Base-by-base conservation (phyloP, 1,140 invertebrate genomes). In the Cyrtorhinus lividipennis region DNA sequence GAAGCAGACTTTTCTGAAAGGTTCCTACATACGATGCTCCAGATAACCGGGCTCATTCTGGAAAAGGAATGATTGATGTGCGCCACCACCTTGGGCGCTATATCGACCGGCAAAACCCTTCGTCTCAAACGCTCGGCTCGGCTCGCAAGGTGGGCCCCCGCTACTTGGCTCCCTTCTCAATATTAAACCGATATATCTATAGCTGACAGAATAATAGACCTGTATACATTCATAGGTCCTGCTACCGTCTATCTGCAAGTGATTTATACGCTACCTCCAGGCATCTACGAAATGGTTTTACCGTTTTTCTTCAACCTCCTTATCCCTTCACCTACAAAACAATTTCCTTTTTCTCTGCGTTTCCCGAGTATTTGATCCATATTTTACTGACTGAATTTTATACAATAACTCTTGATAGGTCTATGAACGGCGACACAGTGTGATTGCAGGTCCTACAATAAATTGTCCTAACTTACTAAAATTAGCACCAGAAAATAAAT, bases 181-280 rank as follows among this genome's bases (percentile, higher is more conserved):
- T 59, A 59, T 59, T 59, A 59, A 59, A 59, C 58, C 58, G 58
- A 59, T 59, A 59, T 59, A 59, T 59, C 58, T 59, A 59, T 59
- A 30, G 58, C 58, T 59, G 58, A 59, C 58, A 59, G 58, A 59
- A 59, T 59, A 59, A 59, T 59, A 59, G 58, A 59, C 58, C 27
- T 59, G 58, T 59, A 59, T 30, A 30, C 58, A 59, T 59, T 59
- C 58, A 59, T 59, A 59, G 58, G 58, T 27, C 58, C 27, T 24
- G 58, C 58, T 59, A 26, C 58, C 58, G 24, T 59, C 58, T 59
- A 59, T 59, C 26, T 59, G n/a, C 58, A 12, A 12, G 58, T 59
- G 58, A 59, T 59, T 59, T 59, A 59, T 59, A 59, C 26, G 20
- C 56, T 15, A 10, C 48, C 20, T 12, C 48, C 10, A 53, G 48